These are phyloP conservation scores for Trichonephila inaurata DNA, from an alignment of 1,140 invertebrate genomes.

Conservation along the genomic window DNA sequence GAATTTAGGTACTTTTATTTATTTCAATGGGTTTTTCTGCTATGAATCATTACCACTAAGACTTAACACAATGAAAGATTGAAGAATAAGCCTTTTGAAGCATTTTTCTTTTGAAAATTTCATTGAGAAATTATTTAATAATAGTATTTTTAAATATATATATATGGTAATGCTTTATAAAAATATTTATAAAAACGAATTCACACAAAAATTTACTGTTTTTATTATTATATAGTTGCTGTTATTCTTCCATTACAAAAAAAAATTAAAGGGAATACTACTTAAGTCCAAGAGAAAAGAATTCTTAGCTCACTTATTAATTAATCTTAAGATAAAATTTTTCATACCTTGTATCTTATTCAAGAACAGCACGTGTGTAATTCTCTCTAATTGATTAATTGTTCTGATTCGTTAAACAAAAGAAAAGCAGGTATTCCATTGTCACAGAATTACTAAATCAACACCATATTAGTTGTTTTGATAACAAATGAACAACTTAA, in stretches of 20 bases:
- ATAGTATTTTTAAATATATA: no score
- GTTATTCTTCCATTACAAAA: neutral
- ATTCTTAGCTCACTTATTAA: neutral
- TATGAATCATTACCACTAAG: no score
- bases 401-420: neutral
- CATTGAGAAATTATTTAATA: no score
- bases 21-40: no score
- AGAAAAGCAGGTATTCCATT: neutral
- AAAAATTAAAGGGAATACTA: neutral
- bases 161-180: no score
- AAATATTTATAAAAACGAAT: no score
- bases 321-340: neutral
- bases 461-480: neutral
- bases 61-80: no score
- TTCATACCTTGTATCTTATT: neutral
- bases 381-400: constrained; percentile 8
- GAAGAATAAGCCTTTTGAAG: no score
- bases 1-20: neutral
- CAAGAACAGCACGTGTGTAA: neutral
- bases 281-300: neutral
- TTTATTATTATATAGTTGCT: no score
- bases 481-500: neutral
- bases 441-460: neutral
- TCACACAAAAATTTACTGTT: no score
- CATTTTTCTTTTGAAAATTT: no score